A percentile compares a stretch with the other conserved stretches of the same genome.
Evolutionary conservation across 2,888 invertebrate species (phyloP).

Genomic region (Drosophila longiperda): DNA sequence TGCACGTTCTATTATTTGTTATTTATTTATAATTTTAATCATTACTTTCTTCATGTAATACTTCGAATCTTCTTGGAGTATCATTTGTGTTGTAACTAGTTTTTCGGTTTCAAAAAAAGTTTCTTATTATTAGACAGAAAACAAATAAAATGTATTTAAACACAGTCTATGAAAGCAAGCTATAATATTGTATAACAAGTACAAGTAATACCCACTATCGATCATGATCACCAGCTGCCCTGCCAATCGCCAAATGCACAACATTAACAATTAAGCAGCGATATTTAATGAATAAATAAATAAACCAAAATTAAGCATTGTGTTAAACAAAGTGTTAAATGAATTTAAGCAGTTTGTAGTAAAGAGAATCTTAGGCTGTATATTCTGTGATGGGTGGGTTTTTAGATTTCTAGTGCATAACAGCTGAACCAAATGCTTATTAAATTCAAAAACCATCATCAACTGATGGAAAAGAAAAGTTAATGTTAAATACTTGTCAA

Average conservation of each 20-base stretch:
- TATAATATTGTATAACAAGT: constrained; percentile 36
- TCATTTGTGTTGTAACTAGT: constrained; percentile 43
- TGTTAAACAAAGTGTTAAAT: constrained; percentile 17
- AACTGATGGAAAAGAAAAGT: constrained; percentile 12
- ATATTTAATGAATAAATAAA: constrained; percentile 2
- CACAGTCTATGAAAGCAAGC: constrained; percentile 21
- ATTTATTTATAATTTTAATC: constrained; percentile 10
- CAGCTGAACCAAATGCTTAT: constrained; percentile 45
- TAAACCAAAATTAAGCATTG: neutral
- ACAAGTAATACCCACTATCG: constrained; percentile 23
- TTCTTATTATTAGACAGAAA: constrained; percentile 4
- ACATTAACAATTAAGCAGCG: constrained; percentile 12
- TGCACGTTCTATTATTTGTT: constrained; percentile 55
- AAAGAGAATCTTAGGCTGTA: constrained; percentile 26
- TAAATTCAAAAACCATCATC: constrained; percentile 7
- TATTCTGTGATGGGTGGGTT: constrained; percentile 46
- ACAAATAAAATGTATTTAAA: neutral
- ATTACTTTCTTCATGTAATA: constrained; percentile 13
- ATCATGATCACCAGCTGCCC: constrained; percentile 33
- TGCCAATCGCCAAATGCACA: constrained; percentile 44
- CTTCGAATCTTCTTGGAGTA: constrained; percentile 26
- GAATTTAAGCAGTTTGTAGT: constrained; percentile 31
- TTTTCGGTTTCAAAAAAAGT: constrained; percentile 15
- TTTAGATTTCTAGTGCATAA: constrained; percentile 41
- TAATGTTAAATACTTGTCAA: constrained; percentile 25